These are phyloP conservation scores for Epizoanthus illoricatus DNA, from an alignment of 92 coral and sea anemone genomes.

Conservation along the genomic window DNA sequence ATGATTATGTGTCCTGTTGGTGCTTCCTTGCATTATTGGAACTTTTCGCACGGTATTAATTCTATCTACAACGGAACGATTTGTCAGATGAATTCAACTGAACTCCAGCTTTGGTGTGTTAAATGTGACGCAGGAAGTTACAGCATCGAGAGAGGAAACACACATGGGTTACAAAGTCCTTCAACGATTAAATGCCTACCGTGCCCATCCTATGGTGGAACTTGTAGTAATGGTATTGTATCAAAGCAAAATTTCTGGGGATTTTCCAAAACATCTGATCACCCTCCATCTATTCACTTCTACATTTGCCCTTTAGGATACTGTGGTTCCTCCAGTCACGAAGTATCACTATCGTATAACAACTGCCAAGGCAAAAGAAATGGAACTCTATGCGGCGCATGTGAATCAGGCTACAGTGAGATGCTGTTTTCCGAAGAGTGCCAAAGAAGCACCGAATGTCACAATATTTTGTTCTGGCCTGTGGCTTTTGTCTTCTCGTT, in stretches of 20 bases:
- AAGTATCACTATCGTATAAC: neutral
- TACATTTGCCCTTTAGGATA: neutral
- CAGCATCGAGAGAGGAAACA: too few species aligned
- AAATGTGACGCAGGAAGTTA: too few species aligned
- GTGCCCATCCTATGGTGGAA: neutral
- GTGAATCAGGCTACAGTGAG: neutral
- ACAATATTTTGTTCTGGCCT: neutral
- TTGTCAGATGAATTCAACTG: too few species aligned
- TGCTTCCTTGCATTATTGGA: too few species aligned
- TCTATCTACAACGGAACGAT: too few species aligned
- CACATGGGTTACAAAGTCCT: too few species aligned
- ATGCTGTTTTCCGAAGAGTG: neutral
- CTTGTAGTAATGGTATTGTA: neutral
- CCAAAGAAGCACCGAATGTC: neutral
- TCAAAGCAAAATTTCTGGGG: neutral
- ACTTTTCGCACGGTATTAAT: too few species aligned
- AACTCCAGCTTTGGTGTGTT: too few species aligned
- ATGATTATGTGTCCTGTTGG: too few species aligned
- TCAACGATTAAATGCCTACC: neutral
- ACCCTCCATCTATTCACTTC: neutral
- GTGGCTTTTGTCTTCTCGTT: neutral
- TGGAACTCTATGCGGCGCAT: constrained; percentile 2
- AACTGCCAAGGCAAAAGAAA: neutral
- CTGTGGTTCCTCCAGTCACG: neutral
- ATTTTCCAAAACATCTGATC: neutral